Conservation (phyloP, 2,888 invertebrate genomes). For the Phrixothrix hirtus region DNA sequence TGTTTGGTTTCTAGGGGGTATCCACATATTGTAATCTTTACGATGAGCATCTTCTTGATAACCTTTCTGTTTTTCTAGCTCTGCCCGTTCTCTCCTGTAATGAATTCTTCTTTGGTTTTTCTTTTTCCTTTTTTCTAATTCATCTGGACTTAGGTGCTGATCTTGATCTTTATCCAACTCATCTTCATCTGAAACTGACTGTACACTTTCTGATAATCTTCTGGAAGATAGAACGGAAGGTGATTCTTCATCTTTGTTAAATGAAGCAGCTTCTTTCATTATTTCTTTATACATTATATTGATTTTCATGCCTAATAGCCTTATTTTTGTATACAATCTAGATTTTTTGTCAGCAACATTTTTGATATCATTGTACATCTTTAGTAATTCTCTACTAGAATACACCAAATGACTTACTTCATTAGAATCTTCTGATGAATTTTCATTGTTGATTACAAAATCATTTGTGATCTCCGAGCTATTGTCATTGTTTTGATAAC, state of each 20-base stretch:
- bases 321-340: conserved; percentile 23
- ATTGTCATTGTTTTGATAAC: no score
- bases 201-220: not conserved
- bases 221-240: not conserved
- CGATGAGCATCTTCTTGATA: conserved; percentile 57
- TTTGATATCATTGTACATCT: conserved; percentile 38
- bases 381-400: conserved; percentile 39
- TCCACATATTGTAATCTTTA: conserved; percentile 76
- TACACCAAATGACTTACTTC: conserved; percentile 4
- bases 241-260: not conserved
- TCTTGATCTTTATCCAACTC: conserved; percentile 11
- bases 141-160: conserved; percentile 24
- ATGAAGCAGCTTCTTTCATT: conserved; percentile 31
- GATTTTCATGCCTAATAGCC: conserved; percentile 40
- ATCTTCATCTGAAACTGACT: not conserved
- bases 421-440: conserved; percentile 6
- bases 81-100: conserved; percentile 47
- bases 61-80: conserved; percentile 42
- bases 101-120: conserved; percentile 48
- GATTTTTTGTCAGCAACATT: conserved; percentile 5
- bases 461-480: no score
- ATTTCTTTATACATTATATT: conserved; percentile 40
- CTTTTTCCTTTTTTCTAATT: conserved; percentile 38
- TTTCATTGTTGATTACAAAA: no score
- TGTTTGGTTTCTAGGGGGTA: conserved; percentile 73